phyloP scores from a whole-genome alignment of 2,113 vertebrate genomes.

The Gallinago jamesoni region DNA sequence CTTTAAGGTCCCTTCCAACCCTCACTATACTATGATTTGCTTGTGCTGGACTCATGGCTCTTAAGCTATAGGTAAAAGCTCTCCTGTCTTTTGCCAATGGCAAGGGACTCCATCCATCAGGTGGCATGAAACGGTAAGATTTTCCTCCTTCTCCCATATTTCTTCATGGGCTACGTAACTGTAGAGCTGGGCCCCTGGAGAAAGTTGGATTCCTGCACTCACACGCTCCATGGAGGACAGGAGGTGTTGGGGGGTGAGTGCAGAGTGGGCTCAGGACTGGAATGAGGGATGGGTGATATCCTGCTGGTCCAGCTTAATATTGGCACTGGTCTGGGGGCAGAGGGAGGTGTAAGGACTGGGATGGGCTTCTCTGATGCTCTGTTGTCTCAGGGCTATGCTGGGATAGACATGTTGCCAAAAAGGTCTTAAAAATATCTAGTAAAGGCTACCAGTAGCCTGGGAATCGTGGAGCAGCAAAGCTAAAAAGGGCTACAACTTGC shows the following conservation, averaged over 20 bases:
- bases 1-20: too few relatives aligned
- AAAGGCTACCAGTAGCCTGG: neutral
- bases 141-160: neutral
- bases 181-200: neutral
- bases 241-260: neutral
- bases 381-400: neutral
- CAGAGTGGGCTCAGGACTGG: accelerated
- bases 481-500: neutral
- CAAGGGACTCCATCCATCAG: neutral
- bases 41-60: neutral
- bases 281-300: neutral
- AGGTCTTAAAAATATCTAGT: neutral
- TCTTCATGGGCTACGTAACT: neutral
- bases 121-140: neutral
- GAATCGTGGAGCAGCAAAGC: neutral
- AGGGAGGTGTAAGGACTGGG: too few relatives aligned
- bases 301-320: neutral
- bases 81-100: neutral
- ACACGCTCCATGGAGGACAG: accelerated
- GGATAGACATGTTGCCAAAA: neutral
- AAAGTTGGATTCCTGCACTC: neutral
- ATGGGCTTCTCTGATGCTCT: too few relatives aligned
- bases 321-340: neutral
- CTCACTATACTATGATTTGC: neutral
- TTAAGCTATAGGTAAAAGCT: neutral